Evolutionary conservation across 2,113 vertebrate species (phyloP).

Genomic region (Cyanoramphus novaezelandiae): DNA sequence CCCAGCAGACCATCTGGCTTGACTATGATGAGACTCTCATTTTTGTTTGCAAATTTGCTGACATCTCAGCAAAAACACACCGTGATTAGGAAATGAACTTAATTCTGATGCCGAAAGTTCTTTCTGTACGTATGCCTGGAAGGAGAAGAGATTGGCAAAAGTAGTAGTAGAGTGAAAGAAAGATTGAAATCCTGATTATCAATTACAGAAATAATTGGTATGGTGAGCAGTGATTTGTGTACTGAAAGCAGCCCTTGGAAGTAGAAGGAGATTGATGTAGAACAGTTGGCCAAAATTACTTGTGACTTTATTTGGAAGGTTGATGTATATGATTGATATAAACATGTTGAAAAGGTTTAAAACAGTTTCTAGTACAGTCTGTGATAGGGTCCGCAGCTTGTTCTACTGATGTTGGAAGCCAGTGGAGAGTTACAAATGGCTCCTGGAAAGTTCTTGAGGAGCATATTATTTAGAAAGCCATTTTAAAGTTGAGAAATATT

Average conservation of each 20-base stretch:
- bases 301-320: background rate
- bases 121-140: background rate
- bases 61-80: constrained; percentile 6
- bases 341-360: background rate
- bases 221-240: background rate
- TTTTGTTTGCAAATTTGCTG: constrained; percentile 45
- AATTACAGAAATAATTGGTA: background rate
- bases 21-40: background rate
- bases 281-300: background rate
- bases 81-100: background rate
- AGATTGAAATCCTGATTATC: background rate
- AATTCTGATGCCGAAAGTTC: background rate
- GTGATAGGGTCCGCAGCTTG: background rate
- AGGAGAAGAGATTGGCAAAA: background rate
- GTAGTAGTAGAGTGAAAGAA: background rate
- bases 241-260: background rate
- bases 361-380: background rate
- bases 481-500: background rate
- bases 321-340: background rate
- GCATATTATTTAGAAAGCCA: background rate
- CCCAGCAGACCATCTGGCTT: constrained; percentile 18
- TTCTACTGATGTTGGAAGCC: background rate
- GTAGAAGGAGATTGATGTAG: background rate
- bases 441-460: background rate
- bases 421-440: background rate